A percentile compares a stretch with the other conserved stretches of the same genome.
Evolutionary conservation across 2,113 vertebrate genomes (phyloP).

Genomic region (Ciconia maguari): DNA sequence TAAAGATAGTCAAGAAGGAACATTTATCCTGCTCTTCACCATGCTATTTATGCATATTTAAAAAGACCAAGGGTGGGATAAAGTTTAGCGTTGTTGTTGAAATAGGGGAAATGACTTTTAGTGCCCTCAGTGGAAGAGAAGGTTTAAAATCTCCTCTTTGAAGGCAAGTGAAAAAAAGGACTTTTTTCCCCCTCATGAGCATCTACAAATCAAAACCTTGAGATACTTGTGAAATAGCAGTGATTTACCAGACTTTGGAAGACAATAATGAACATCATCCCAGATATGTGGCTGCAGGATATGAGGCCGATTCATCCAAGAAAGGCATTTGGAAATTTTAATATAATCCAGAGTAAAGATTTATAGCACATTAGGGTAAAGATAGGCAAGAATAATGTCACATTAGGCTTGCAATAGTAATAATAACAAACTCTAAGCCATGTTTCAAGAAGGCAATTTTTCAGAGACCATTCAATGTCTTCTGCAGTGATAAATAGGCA

Average conservation of each 20-base stretch:
- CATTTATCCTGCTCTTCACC: background rate
- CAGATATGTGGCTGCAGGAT: slow-evolving; percentile 43
- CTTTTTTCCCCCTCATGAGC: background rate
- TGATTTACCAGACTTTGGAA: slow-evolving; percentile 57
- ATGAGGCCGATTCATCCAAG: slow-evolving; percentile 47
- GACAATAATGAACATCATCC: slow-evolving; percentile 48
- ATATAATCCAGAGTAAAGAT: slow-evolving; percentile 60
- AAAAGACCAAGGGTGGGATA: background rate
- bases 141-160: background rate
- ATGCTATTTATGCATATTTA: background rate
- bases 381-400: slow-evolving; percentile 67
- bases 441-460: slow-evolving; percentile 5
- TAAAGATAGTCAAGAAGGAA: background rate
- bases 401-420: slow-evolving; percentile 42
- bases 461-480: background rate
- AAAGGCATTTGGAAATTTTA: slow-evolving; percentile 71
- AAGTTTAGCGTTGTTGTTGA: background rate
- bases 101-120: background rate
- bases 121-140: background rate
- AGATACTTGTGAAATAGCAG: slow-evolving; percentile 24
- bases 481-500: background rate
- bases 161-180: background rate
- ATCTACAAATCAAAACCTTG: slow-evolving; percentile 43
- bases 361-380: slow-evolving; percentile 58
- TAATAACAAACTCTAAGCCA: background rate